A percentile compares a stretch with the other conserved stretches of the same genome.
phyloP scores from a whole-genome alignment of 2,797 vertebrate genomes.

The Dendrocincla fuliginosa region DNA sequence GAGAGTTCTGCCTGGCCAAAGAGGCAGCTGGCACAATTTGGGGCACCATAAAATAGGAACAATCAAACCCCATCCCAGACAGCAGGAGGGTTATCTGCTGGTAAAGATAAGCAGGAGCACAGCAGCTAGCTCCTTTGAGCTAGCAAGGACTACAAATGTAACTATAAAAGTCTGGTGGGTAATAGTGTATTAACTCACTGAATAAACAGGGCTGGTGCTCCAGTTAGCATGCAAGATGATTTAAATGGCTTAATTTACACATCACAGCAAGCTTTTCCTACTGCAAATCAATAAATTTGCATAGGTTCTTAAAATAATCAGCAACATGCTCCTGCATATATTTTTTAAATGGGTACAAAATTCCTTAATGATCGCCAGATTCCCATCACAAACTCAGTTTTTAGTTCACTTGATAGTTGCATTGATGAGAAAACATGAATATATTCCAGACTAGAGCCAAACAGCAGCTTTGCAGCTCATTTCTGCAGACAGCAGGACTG shows the following conservation, averaged over 20 bases:
- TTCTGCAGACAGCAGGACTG: not conserved
- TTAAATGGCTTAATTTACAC: conserved; percentile 61
- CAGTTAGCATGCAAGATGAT: conserved; percentile 10
- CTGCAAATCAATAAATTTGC: conserved; percentile 57
- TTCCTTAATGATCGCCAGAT: conserved; percentile 40
- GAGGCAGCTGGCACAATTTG: not conserved
- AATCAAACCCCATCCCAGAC: not conserved
- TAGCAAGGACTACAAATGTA: not conserved
- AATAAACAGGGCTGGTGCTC: conserved; percentile 1
- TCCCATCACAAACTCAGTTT: not conserved
- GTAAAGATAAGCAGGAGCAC: not conserved
- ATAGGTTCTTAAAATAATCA: conserved; percentile 61
- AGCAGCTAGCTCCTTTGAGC: not conserved
- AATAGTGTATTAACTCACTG: conserved; percentile 9
- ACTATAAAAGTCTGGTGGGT: not conserved
- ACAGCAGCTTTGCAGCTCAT: not conserved
- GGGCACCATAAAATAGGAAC: not conserved
- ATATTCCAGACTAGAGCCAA: not conserved
- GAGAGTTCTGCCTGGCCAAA: not conserved
- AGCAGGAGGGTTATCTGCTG: not conserved
- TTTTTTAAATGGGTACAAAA: conserved; percentile 49
- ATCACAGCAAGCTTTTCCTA: conserved; percentile 41
- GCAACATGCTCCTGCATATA: conserved; percentile 38
- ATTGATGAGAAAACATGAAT: not conserved
- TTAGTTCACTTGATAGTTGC: not conserved